Conservation (phyloP, 2,797 vertebrate species). For the Acropternis orthonyx region DNA sequence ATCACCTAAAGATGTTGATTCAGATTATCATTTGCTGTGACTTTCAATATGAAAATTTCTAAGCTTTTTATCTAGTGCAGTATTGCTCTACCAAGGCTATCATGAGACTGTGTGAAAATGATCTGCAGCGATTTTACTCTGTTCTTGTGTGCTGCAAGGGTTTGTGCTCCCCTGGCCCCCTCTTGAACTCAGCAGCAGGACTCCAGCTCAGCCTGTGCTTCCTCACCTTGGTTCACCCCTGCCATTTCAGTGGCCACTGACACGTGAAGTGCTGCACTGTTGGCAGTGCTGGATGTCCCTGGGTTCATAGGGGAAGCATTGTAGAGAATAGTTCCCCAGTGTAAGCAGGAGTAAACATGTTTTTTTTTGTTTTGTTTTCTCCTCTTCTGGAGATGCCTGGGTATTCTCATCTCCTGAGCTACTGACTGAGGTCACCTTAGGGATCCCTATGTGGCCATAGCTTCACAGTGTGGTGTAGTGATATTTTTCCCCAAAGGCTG, state of each 20-base stretch:
- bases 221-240: neutral
- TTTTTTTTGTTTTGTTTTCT: neutral
- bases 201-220: neutral
- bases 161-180: neutral
- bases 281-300: neutral
- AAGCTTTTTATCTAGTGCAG: neutral
- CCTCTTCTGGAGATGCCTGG: neutral
- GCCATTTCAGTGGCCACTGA: neutral
- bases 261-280: neutral
- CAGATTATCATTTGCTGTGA: slow-evolving; percentile 25
- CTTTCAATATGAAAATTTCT: neutral
- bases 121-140: neutral
- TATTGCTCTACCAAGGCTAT: neutral
- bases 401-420: neutral
- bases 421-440: neutral
- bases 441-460: neutral
- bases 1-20: slow-evolving; percentile 30
- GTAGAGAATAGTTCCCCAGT: neutral
- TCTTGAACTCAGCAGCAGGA: fast-evolving
- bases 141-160: neutral
- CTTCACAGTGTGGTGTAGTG: neutral
- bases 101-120: neutral
- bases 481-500: neutral
- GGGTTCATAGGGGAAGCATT: neutral
- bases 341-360: neutral